phyloP scores from a whole-genome alignment of 2,797 vertebrate species.

The Dendrocincla tyrannina region DNA sequence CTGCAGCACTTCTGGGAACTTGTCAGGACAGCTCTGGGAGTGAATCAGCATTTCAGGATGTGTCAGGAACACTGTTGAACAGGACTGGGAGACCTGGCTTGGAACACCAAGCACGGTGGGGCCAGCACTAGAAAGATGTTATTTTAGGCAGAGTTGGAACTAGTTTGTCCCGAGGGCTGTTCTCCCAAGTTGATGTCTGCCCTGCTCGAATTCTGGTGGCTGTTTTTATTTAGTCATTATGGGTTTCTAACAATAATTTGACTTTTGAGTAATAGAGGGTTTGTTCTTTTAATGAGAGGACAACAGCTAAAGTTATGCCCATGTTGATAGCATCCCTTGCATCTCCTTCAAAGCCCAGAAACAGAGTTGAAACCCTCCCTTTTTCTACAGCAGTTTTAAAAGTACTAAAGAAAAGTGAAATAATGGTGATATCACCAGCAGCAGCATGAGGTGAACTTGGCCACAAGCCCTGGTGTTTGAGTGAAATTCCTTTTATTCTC shows the following conservation, averaged over 20 bases:
- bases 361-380: neutral
- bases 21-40: neutral
- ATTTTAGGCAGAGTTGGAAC: neutral
- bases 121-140: neutral
- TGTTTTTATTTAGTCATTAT: neutral
- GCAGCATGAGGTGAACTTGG: slow-evolving; percentile 48
- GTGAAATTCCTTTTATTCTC: slow-evolving; percentile 6
- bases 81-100: neutral
- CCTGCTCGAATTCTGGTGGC: neutral
- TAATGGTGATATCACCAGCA: neutral
- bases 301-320: neutral
- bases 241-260: neutral
- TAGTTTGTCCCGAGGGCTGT: neutral
- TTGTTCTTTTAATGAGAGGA: neutral
- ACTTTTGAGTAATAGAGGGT: neutral
- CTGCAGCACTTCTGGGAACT: neutral
- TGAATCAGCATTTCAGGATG: fast-evolving
- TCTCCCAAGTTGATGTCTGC: neutral
- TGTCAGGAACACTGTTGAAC: fast-evolving
- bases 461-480: neutral
- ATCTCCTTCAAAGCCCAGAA: neutral
- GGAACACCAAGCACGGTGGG: neutral
- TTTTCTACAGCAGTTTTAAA: slow-evolving; percentile 5
- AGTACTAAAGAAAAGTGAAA: neutral
- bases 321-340: neutral